phyloP scores from a whole-genome alignment of 2,888 invertebrate genomes.

The Drosophila helvetica region DNA sequence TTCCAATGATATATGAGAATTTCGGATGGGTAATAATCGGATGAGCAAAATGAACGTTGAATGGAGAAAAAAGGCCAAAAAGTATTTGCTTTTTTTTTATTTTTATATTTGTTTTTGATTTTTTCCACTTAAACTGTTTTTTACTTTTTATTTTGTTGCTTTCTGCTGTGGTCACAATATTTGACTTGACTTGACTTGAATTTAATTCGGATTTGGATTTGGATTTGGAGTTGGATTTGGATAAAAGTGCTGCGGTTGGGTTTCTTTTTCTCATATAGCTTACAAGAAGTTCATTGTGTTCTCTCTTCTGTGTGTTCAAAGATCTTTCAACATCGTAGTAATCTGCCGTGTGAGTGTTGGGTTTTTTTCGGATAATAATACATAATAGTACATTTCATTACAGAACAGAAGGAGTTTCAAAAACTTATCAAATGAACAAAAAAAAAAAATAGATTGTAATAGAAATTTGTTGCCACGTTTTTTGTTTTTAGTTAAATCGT shows the following conservation, averaged over 20 bases:
- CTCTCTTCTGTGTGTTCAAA: constrained; percentile 34
- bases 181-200: constrained; percentile 42
- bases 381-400: constrained; percentile 36
- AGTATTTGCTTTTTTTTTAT: constrained; percentile 40
- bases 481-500: constrained; percentile 45
- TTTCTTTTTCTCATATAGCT: constrained; percentile 61
- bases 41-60: constrained; percentile 45
- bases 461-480: constrained; percentile 68
- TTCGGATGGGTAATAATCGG: constrained; percentile 32
- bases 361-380: constrained; percentile 22
- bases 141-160: constrained; percentile 37
- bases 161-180: constrained; percentile 30
- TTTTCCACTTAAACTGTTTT: constrained; percentile 47
- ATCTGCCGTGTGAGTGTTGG: constrained; percentile 19
- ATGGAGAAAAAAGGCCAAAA: constrained; percentile 49
- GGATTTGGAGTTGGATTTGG: constrained; percentile 34
- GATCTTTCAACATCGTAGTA: constrained; percentile 28
- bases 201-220: too few species aligned
- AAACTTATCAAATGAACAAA: constrained; percentile 36
- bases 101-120: constrained; percentile 51
- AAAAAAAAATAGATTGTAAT: constrained; percentile 29
- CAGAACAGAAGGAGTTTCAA: constrained; percentile 39
- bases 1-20: constrained; percentile 60
- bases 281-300: constrained; percentile 82
- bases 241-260: constrained; percentile 36